These are phyloP conservation scores for Brachionus asplanchnoidis DNA, from an alignment of 1,140 invertebrate species.

Conservation along the genomic window DNA sequence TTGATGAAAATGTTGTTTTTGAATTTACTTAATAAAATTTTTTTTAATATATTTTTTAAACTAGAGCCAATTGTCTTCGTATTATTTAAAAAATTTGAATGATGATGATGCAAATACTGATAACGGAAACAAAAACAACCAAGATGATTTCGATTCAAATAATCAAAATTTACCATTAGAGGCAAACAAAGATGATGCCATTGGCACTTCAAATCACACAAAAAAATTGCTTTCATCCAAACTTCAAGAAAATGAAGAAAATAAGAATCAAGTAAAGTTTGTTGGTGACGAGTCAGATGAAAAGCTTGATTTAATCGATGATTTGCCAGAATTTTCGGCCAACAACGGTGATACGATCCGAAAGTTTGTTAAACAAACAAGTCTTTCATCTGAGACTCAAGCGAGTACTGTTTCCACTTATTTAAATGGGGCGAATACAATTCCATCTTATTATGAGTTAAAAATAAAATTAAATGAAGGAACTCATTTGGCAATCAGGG, in stretches of 20 bases:
- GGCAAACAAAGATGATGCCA: background rate
- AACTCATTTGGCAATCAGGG: slow-evolving; percentile 28
- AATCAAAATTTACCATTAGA: background rate
- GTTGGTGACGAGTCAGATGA: background rate
- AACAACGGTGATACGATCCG: background rate
- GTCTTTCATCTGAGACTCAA: background rate
- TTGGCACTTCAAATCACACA: background rate
- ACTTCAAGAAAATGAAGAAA: background rate
- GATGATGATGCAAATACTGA: background rate
- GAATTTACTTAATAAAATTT: no score
- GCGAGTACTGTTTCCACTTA: background rate
- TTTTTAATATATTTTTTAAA: background rate
- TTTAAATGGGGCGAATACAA: background rate
- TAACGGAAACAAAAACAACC: background rate
- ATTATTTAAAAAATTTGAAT: slow-evolving; percentile 31
- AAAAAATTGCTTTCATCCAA: background rate
- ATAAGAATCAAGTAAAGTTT: background rate
- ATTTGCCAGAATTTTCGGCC: background rate
- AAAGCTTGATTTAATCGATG: background rate
- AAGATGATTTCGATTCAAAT: background rate
- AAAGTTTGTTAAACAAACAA: background rate
- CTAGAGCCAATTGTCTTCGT: slow-evolving; percentile 32
- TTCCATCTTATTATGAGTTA: background rate
- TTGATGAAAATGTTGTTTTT: no score
- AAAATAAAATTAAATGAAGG: background rate